Percentiles rank a stretch among this genome's conserved stretches.
Evolutionary conservation across 2,113 vertebrate species (phyloP).

Genomic region (Theropithecus gelada): DNA sequence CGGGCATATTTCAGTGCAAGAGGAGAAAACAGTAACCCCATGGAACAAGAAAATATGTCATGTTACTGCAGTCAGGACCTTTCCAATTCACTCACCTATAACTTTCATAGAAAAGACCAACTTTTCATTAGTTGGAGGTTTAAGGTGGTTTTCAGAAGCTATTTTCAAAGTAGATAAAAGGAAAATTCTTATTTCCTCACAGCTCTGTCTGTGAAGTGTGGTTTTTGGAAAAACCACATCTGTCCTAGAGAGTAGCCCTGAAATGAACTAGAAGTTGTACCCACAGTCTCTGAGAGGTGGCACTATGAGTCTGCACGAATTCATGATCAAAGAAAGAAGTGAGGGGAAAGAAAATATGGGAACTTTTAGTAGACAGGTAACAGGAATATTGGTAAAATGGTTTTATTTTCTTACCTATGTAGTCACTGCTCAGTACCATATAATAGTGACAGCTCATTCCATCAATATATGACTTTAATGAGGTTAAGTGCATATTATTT

Average conservation of each 20-base stretch:
- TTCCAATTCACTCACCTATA: not conserved
- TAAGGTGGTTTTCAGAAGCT: constrained; percentile 8
- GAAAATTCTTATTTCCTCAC: not conserved
- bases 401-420: not conserved
- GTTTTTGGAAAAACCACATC: not conserved
- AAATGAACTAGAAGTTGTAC: not conserved
- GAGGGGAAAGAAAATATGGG: not conserved
- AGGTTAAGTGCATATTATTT: not conserved
- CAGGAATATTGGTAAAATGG: not conserved
- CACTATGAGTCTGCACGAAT: not conserved
- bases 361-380: not conserved
- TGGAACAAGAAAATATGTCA: not conserved
- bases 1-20: not conserved
- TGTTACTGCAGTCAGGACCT: not conserved
- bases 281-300: not conserved
- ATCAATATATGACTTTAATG: not conserved
- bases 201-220: not conserved
- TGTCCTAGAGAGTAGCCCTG: not conserved
- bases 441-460: not conserved
- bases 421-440: not conserved
- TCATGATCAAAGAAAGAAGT: not conserved
- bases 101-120: not conserved
- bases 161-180: not conserved
- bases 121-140: not conserved
- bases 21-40: not conserved